Base-by-base conservation (phyloP, 2,113 vertebrate genomes). In the Tinamus guttatus region DNA sequence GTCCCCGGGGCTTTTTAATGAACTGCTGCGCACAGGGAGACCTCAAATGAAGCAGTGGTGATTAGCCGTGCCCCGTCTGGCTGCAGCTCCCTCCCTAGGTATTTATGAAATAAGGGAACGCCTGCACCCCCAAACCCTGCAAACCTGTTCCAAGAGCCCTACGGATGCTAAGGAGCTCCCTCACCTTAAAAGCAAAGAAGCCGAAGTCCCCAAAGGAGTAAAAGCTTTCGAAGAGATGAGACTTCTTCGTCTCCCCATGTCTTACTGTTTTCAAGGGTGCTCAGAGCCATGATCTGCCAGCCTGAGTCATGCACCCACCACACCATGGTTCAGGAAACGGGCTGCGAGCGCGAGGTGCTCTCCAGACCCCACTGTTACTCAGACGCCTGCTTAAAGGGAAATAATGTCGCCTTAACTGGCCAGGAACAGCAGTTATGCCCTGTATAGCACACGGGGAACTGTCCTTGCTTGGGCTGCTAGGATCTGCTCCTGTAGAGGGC, bases 1-100 rank as follows among this genome's bases (percentile, higher is more conserved):
- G 78, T 87, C 88, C 77, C 83, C 40, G 36, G 80, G 67, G 95
- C 58, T 95, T 92, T 87, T 43, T 88, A 84, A 94, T 90, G 83
- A 93, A 87, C 65, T 89, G 83, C 83, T 77, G 86, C 83, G 73
- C 71, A 40, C 54, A 80, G 71, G 74, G 84, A 84, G 93, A 81
- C 88, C 81, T 93, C 81, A 76, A 90, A 90, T 0, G 1, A 90
- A 88, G n/a, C 62, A 58, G 21, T n/a, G 9, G 60, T 64, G 90
- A 84, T 89, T 90, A 65, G 76, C 76, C 22, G 11, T 30, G 22
- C 8, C 73, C 87, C 62, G 64, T 75, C 47, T 60, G 43, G 85
- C 38, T 64, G 76, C 51, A 38, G 40, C 69, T 94, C 65, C 13
- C 67, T 49, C 16, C 5, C 11, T 22, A 45, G 13, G 18, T 69